Conservation (phyloP, 2,113 vertebrate genomes). For the Cygnus atratus region DNA sequence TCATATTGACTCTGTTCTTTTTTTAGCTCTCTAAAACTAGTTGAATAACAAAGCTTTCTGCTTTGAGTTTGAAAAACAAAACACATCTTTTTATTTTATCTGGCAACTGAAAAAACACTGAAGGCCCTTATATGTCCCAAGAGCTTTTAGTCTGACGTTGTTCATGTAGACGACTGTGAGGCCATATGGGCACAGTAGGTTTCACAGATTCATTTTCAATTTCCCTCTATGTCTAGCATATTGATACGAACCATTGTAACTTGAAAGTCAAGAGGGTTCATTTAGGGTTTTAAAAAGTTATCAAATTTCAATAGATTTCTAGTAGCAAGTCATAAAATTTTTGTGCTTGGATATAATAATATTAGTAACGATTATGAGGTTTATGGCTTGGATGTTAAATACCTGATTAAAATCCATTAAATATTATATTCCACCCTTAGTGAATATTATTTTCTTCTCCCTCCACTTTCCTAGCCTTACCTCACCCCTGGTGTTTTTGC, state of each 20-base stretch:
- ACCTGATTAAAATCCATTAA: background rate
- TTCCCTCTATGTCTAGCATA: background rate
- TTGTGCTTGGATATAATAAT: background rate
- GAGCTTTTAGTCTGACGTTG: background rate
- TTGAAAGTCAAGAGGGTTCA: background rate
- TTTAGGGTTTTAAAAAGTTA: background rate
- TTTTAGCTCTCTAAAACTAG: background rate
- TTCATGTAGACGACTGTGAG: background rate
- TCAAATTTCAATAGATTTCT: background rate
- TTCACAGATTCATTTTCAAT: background rate
- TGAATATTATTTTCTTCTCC: background rate
- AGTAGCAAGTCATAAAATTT: background rate
- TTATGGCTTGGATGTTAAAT: background rate
- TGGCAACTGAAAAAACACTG: background rate
- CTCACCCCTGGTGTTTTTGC: background rate
- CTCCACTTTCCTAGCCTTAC: background rate
- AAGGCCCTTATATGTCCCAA: background rate
- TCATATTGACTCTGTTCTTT: background rate
- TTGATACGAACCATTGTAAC: background rate
- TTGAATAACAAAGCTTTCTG: background rate
- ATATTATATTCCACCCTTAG: background rate
- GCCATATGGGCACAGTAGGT: slow-evolving; percentile 28
- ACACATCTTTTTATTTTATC: background rate
- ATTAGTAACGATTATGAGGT: background rate
- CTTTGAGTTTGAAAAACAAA: background rate